Conservation (phyloP, 2,113 vertebrate genomes). For the Abramis brama region DNA sequence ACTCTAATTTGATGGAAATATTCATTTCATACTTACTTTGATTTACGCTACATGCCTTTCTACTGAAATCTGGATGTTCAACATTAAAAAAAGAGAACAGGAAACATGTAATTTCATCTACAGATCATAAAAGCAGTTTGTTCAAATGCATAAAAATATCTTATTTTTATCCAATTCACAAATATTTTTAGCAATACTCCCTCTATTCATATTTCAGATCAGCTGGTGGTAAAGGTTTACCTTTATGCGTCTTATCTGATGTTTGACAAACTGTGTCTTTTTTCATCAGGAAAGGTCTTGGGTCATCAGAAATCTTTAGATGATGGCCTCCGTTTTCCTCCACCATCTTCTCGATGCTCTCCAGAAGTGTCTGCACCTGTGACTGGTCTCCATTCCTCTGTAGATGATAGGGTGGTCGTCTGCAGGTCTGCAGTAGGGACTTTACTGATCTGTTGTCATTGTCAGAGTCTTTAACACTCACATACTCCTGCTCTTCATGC, state of each 20-base stretch:
- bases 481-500: background rate
- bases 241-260: background rate
- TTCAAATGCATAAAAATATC: too few relatives aligned
- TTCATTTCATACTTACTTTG: too few relatives aligned
- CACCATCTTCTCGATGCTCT: constrained; percentile 1
- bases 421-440: background rate
- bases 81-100: too few relatives aligned
- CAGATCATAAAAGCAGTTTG: too few relatives aligned
- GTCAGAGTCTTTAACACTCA: background rate
- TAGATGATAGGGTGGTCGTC: background rate
- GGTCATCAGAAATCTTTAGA: background rate
- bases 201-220: too few relatives aligned
- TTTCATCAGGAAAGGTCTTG: background rate
- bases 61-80: too few relatives aligned
- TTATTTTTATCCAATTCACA: too few relatives aligned
- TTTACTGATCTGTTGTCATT: background rate
- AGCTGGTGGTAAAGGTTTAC: background rate
- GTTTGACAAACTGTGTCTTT: background rate
- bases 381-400: background rate
- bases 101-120: too few relatives aligned
- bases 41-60: too few relatives aligned
- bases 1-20: too few relatives aligned
- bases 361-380: constrained; percentile 17
- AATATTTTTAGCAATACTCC: too few relatives aligned
- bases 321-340: background rate